Evolutionary conservation across 1,140 invertebrate genomes (phyloP).

Genomic region (Drosophila nikananu): DNA sequence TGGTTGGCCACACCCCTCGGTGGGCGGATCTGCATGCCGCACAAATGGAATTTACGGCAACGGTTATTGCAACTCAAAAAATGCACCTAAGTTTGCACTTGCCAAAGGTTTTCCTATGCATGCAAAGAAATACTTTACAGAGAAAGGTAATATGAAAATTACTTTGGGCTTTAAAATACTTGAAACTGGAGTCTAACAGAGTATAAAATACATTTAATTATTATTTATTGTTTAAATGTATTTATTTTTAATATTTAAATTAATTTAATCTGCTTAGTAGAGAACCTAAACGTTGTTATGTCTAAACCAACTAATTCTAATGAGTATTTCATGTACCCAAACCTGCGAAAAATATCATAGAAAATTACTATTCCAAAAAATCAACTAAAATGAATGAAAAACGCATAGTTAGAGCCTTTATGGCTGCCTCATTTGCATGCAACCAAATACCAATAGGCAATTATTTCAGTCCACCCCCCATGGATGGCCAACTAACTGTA

Average conservation of each 20-base stretch:
- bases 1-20: slow-evolving; percentile 14
- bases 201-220: too few species aligned
- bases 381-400: slow-evolving; percentile 18
- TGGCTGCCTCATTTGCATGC: slow-evolving; percentile 42
- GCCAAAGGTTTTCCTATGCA: background rate
- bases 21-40: slow-evolving; percentile 19
- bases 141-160: background rate
- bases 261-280: too few species aligned
- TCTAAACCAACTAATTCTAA: background rate
- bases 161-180: background rate
- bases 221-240: too few species aligned
- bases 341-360: background rate
- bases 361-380: slow-evolving; percentile 2
- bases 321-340: slow-evolving; percentile 10
- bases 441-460: slow-evolving; percentile 16
- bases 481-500: slow-evolving; percentile 22
- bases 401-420: slow-evolving; percentile 19
- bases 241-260: too few species aligned
- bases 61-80: slow-evolving; percentile 43
- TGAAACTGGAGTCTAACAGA: background rate
- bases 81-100: slow-evolving; percentile 27
- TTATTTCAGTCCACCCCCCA: background rate
- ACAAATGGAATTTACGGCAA: slow-evolving; percentile 49
- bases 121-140: background rate
- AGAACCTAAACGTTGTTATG: background rate